Evolutionary conservation across 92 coral and sea anemone genomes (phyloP), one percentile per base, ranked within the genome.

Genomic region (Actinernus sp.): DNA sequence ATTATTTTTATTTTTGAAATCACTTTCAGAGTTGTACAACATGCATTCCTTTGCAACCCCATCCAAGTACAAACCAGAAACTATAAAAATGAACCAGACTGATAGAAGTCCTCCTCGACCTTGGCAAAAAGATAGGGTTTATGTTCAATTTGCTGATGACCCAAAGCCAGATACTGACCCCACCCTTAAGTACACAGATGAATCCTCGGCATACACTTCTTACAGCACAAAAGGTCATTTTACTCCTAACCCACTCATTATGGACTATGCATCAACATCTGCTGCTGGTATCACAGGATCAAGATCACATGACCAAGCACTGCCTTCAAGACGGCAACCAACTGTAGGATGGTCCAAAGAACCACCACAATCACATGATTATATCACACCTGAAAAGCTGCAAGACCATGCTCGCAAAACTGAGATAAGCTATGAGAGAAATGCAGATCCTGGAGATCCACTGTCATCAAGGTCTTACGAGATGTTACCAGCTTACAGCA

Each of bases 221-320:
- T 36, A 36, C 44, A 79, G 78, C 59, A 90, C 96, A 0, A 73
- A 83, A 40, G 96, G 96, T 7, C 89, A 90, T 61, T 90, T 90
- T 30, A 90, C 89, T 16, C 82, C 92, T 7, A 90, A 90, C 45
- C 96, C 96, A 9, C 62, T 54, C 12, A 28, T 30, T 17, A 55
- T 29, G 18, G 78, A 40, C 52, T 45, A 38, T 14, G 33, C 20
- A 9, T 69, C 3, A 26, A 43, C n/a, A 14, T 1, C 13, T 40
- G 39, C 39, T 28, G 57, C 59, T 29, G 60, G 26, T 25, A 25
- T 34, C 24, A 27, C 22, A 18, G 21, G 26, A 59, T 64, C 86
- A 22, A 61, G 68, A 41, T 58, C 45, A 14, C 67, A 38, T 49
- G 76, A 81, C 62, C 72, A 55, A 38, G 49, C 48, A 0, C 7